Evolutionary conservation across 2,113 vertebrate genomes (phyloP).

Genomic region (Eurypyga helias): DNA sequence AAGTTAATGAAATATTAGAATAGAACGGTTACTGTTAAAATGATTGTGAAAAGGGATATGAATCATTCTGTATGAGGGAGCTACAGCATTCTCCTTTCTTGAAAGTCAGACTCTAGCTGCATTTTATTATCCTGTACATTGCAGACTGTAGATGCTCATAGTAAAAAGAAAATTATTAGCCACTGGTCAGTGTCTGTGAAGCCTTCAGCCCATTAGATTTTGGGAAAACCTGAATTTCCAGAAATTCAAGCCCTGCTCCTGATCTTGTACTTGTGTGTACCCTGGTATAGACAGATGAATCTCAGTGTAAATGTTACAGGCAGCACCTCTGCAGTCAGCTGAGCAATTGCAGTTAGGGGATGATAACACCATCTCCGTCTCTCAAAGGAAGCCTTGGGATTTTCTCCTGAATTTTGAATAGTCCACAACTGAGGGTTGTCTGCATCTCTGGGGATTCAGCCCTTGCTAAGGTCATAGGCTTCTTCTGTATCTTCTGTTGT

Average conservation of each 20-base stretch:
- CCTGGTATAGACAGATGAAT: background rate
- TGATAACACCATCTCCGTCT: background rate
- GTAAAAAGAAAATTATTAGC: background rate
- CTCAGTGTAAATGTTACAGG: background rate
- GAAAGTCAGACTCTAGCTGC: background rate
- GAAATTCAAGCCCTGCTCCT: background rate
- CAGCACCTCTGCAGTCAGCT: background rate
- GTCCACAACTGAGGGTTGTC: background rate
- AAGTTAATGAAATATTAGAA: background rate
- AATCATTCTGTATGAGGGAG: constrained; percentile 15
- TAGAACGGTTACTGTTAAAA: background rate
- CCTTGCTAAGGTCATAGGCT: background rate
- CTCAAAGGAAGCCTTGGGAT: background rate
- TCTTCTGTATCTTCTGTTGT: background rate
- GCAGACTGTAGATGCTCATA: background rate
- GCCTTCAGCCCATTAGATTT: background rate
- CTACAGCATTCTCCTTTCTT: background rate
- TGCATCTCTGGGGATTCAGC: background rate
- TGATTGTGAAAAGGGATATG: background rate
- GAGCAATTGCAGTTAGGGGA: background rate
- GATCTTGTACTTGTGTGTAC: accelerated
- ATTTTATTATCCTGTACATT: background rate
- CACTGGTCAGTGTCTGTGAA: background rate
- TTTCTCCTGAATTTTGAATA: background rate
- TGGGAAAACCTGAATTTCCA: background rate